Conservation (phyloP, 1,140 invertebrate genomes). For the Uloborus diversus region DNA sequence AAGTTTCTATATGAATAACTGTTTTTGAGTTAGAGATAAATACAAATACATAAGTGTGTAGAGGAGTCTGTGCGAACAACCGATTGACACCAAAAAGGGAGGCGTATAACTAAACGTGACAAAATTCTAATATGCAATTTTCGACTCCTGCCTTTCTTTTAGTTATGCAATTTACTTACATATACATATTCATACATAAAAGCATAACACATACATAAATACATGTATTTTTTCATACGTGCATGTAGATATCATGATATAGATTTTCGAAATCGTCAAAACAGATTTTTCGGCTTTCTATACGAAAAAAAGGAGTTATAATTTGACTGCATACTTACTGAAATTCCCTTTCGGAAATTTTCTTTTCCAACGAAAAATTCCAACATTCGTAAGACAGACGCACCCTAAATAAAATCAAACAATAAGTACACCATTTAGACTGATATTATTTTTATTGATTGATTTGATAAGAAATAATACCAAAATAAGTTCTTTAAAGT, state of each 20-base stretch:
- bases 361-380: constrained; percentile 81
- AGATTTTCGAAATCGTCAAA: not conserved
- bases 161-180: not conserved
- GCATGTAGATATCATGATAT: not conserved
- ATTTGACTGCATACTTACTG: constrained; percentile 51
- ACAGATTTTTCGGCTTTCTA: not conserved
- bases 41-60: too few relatives aligned
- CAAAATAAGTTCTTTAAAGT: constrained; percentile 60
- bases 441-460: not conserved
- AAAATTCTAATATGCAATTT: too few relatives aligned
- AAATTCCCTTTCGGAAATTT: constrained; percentile 77
- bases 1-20: too few relatives aligned
- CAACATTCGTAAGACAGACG: constrained; percentile 88
- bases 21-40: too few relatives aligned
- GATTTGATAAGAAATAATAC: not conserved
- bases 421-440: constrained; percentile 2
- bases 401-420: constrained; percentile 73
- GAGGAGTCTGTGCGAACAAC: too few relatives aligned
- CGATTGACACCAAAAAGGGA: too few relatives aligned
- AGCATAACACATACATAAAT: too few relatives aligned
- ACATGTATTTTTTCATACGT: too few relatives aligned
- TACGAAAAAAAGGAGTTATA: not conserved
- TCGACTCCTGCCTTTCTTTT: not conserved
- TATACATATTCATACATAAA: not conserved
- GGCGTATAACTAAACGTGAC: too few relatives aligned